These are phyloP conservation scores for Andrena fulva DNA, from an alignment of 2,888 invertebrate species.

Conservation along the genomic window DNA sequence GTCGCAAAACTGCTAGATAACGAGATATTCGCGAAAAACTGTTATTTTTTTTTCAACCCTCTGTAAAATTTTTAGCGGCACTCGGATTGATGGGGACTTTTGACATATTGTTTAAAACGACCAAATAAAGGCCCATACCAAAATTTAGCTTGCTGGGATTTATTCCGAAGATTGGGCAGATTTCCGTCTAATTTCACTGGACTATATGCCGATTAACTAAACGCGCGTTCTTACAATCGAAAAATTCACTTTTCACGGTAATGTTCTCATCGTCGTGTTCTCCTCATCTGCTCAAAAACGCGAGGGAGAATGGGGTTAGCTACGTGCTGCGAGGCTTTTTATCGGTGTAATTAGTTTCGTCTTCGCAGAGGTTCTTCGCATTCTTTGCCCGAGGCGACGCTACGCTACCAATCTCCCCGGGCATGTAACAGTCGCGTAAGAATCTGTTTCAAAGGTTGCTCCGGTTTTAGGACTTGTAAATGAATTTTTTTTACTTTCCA, in stretches of 20 bases:
- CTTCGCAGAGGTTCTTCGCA: conserved; percentile 48
- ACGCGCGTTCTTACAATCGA: not conserved
- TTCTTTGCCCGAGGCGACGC: conserved; percentile 38
- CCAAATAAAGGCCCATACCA: too few relatives aligned
- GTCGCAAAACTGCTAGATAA: too few relatives aligned
- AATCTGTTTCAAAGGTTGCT: conserved; percentile 15
- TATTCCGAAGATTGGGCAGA: too few relatives aligned
- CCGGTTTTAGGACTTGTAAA: not conserved
- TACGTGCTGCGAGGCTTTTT: conserved; percentile 5
- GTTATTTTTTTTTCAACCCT: too few relatives aligned
- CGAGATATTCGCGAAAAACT: too few relatives aligned
- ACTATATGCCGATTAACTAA: not conserved
- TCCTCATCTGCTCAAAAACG: not conserved
- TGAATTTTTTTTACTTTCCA: too few relatives aligned
- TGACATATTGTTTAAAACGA: too few relatives aligned
- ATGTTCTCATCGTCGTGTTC: not conserved
- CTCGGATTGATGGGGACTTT: too few relatives aligned
- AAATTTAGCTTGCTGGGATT: too few relatives aligned
- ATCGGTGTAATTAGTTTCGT: conserved; percentile 54
- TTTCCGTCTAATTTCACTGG: too few relatives aligned
- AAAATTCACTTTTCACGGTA: not conserved
- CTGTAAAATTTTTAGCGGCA: too few relatives aligned
- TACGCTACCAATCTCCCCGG: conserved; percentile 34
- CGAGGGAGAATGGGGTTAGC: conserved; percentile 30
- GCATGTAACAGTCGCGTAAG: conserved; percentile 28